These are phyloP conservation scores for Brachypteracias leptosomus DNA, from an alignment of 2,113 vertebrate genomes.

Conservation along the genomic window DNA sequence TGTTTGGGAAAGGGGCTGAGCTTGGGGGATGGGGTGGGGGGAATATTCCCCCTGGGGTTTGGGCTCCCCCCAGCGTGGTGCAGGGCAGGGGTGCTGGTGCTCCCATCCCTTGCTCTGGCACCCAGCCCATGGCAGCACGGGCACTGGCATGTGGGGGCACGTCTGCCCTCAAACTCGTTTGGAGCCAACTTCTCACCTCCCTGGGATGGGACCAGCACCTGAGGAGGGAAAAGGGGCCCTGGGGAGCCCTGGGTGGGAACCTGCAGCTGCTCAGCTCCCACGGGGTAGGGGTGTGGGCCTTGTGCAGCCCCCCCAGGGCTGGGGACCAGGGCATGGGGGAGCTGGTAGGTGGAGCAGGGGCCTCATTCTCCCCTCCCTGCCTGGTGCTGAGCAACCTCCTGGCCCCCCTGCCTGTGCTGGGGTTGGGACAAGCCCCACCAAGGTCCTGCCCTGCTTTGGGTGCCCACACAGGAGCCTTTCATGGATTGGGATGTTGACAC, in stretches of 20 bases:
- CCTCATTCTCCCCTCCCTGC: too few relatives aligned
- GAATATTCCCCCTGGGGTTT: background rate
- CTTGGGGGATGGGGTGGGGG: too few relatives aligned
- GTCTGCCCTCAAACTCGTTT: background rate
- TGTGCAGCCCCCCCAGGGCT: background rate
- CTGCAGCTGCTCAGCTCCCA: fast-evolving
- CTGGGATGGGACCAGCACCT: background rate
- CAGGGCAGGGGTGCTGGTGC: background rate
- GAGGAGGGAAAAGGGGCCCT: fast-evolving
- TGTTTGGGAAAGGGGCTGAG: background rate
- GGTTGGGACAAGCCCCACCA: background rate
- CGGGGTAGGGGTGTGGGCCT: background rate
- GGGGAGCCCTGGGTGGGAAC: background rate
- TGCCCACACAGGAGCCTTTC: too few relatives aligned
- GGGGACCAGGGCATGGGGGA: background rate
- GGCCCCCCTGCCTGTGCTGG: background rate
- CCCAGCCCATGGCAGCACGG: background rate
- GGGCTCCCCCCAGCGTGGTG: too few relatives aligned
- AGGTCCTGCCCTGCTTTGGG: background rate
- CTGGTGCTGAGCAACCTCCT: too few relatives aligned
- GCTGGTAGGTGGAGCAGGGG: background rate
- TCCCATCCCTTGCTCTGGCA: fast-evolving
- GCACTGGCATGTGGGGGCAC: background rate
- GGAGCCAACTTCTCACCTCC: background rate
- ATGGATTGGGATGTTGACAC: fast-evolving